phyloP scores from a whole-genome alignment of 2,113 vertebrate genomes.

The Sapayoa aenigma region DNA sequence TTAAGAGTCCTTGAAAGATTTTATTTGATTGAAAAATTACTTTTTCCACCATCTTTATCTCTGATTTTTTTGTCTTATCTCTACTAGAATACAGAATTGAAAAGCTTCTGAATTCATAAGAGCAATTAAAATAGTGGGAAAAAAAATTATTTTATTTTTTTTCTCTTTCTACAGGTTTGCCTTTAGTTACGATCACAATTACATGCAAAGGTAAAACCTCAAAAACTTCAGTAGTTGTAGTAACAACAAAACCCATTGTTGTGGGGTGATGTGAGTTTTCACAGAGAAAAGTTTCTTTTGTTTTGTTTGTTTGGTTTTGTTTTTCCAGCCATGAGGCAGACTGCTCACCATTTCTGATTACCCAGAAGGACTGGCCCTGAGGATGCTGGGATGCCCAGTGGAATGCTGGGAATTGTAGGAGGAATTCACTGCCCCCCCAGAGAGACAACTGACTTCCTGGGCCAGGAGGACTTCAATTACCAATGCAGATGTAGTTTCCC shows the following conservation, averaged over 20 bases:
- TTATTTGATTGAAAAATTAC: background rate
- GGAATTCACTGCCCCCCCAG: too few relatives aligned
- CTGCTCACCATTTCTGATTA: too few relatives aligned
- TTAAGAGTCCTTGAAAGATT: background rate
- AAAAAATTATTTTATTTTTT: background rate
- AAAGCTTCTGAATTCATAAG: background rate
- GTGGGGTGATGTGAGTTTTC: too few relatives aligned
- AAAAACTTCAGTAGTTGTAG: background rate
- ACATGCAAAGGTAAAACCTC: background rate
- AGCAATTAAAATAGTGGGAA: background rate
- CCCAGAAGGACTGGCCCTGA: too few relatives aligned
- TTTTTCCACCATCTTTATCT: background rate
- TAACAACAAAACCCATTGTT: background rate
- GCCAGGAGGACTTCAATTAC: too few relatives aligned
- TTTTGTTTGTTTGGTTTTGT: too few relatives aligned
- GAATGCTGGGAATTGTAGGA: too few relatives aligned
- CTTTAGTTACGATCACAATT: background rate
- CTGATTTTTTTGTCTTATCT: background rate
- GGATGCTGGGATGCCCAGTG: too few relatives aligned
- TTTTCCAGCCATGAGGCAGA: too few relatives aligned
- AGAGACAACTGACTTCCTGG: too few relatives aligned
- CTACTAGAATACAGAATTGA: background rate
- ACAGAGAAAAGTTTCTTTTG: too few relatives aligned
- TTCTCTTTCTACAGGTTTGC: background rate
- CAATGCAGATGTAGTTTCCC: too few relatives aligned